Conservation (phyloP, 2,113 vertebrate species). For the Damaliscus lunatus region DNA sequence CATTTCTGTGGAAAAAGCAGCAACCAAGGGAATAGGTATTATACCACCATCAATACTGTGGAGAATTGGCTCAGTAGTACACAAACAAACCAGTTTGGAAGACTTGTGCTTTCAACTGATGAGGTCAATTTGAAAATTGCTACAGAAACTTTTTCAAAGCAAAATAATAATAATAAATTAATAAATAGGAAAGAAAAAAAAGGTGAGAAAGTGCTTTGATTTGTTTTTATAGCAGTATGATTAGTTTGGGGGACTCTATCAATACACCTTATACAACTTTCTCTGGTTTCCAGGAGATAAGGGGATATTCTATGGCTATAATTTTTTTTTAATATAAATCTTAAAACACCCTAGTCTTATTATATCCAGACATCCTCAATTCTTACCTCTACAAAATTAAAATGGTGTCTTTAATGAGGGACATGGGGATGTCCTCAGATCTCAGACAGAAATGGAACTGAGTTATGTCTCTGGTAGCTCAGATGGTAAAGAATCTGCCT, state of each 20-base stretch:
- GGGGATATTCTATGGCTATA: background rate
- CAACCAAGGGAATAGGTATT: background rate
- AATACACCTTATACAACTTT: background rate
- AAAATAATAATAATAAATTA: background rate
- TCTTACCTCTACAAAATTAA: conserved; percentile 34
- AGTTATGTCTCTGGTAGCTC: background rate
- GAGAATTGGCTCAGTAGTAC: background rate
- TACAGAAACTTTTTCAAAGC: background rate
- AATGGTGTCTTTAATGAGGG: background rate
- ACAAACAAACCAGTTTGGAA: background rate
- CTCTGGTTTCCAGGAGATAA: background rate
- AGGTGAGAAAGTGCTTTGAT: background rate
- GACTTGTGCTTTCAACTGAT: background rate
- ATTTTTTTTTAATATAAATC: background rate
- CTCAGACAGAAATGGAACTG: background rate
- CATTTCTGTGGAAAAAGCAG: background rate
- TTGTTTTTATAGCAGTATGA: background rate
- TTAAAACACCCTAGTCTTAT: background rate
- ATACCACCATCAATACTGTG: background rate
- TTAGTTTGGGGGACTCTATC: background rate
- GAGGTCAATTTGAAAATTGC: background rate
- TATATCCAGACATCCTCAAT: background rate
- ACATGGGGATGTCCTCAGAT: background rate
- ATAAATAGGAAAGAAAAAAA: background rate
- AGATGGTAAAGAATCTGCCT: background rate